Percentiles rank a stretch among this genome's conserved stretches.
phyloP scores from a whole-genome alignment of 2,113 vertebrate genomes.

The Pangasianodon hypophthalmus region DNA sequence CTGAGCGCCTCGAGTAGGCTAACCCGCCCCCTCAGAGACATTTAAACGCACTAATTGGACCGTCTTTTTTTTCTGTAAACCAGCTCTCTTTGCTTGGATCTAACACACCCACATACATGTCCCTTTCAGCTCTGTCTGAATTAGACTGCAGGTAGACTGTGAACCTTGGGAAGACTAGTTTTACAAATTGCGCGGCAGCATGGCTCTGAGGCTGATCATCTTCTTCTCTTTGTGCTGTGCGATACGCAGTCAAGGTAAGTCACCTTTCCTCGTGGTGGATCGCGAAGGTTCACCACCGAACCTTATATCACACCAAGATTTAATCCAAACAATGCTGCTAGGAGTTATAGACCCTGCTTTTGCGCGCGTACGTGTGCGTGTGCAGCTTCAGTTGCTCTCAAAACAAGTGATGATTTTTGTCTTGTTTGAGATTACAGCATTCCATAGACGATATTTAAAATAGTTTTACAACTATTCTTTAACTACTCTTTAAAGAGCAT shows the following conservation, averaged over 20 bases:
- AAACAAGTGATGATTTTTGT: neutral
- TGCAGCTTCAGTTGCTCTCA: neutral
- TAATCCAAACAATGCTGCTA: neutral
- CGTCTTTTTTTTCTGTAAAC: conserved; percentile 46
- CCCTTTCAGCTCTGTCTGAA: conserved; percentile 45
- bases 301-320: neutral
- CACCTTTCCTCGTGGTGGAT: conserved; percentile 11
- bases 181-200: conserved; percentile 42
- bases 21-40: conserved; percentile 49
- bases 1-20: neutral
- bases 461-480: neutral
- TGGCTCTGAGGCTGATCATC: conserved; percentile 65
- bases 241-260: conserved; percentile 73
- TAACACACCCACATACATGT: conserved; percentile 49
- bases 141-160: neutral
- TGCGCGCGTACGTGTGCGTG: neutral
- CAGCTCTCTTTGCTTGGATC: neutral
- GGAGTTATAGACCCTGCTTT: neutral
- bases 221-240: conserved; percentile 67
- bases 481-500: neutral
- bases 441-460: neutral
- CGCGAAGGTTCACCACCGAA: too few relatives aligned
- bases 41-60: conserved; percentile 61
- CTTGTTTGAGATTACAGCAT: neutral
- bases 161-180: neutral